Base-by-base conservation (phyloP, 2,113 vertebrate genomes). In the Carettochelys insculpta region DNA sequence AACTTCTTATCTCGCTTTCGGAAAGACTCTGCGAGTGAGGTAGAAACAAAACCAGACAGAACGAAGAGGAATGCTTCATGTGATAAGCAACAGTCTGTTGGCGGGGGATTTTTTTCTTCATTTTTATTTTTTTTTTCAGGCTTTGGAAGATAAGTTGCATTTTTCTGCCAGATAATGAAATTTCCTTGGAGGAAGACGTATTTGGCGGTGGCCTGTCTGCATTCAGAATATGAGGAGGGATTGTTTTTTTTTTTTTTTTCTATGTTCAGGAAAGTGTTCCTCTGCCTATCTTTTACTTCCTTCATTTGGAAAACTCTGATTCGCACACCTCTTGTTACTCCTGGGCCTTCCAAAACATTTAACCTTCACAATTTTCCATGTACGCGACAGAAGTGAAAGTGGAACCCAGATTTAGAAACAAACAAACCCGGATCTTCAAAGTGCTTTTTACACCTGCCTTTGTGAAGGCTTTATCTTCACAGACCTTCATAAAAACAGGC, bases 341-440 rank as follows among this genome's bases (percentile, higher is more conserved):
- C 88, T 94, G 89, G 81, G 41, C 73, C 87, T 90, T 95, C 86
- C 90, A 92, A 83, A 92, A 96, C 86, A 92, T 90, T 53, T 95
- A 94, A 93, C 92, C 85, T 90, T 95, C n/a, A 56, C 50, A 76
- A 19, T 76, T 89, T 90, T 90, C 14, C n/a, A n/a, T 86, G 77
- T 41, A 2, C 95, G 83, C 82, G 82, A 76, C 87, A 94, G 95
- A 91, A 95, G 96, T 94, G 90, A 79, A 95, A 96, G 85, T 81
- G 91, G 93, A 96, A 95, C 84, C 71, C 85, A 90, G 92, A 94
- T 96, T 95, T 94, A 93, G 92, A 94, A 91, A 94, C 89, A 93
- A 93, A 73, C 83, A 68, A 68, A 68, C 90, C 93, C 86, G 86
- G 80, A 71, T 90, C 83, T 81, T 83, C 90, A 84, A 96, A 93